Percentiles rank a stretch among this genome's conserved stretches.
These are phyloP conservation scores for Furnarius figulus DNA, from an alignment of 2,113 vertebrate genomes.

Conservation along the genomic window DNA sequence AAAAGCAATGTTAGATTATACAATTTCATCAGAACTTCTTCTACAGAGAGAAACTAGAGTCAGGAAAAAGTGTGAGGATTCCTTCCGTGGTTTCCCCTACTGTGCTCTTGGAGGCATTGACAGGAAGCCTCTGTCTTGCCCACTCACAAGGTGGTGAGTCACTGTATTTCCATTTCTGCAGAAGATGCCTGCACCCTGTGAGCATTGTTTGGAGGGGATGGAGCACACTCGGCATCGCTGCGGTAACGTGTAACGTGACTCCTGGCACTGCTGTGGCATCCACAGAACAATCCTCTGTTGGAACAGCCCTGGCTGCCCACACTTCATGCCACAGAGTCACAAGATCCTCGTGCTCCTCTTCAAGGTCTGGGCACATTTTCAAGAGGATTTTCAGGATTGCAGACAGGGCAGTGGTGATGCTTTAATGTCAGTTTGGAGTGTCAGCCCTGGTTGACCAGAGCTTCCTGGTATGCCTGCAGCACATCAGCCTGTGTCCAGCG, in stretches of 20 bases:
- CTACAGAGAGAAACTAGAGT: neutral
- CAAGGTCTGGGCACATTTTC: neutral
- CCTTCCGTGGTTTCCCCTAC: neutral
- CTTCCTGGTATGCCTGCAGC: rapidly evolving
- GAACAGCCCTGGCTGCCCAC: neutral
- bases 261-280: neutral
- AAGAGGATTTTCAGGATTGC: slow-evolving; percentile 1
- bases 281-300: neutral
- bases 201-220: rapidly evolving
- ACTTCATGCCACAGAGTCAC: neutral
- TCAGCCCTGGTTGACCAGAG: neutral
- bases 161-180: neutral
- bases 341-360: neutral
- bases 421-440: neutral
- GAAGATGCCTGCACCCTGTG: neutral
- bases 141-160: neutral
- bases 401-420: neutral
- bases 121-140: neutral
- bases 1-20: neutral
- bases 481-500: neutral
- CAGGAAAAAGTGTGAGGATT: neutral
- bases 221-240: neutral
- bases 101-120: neutral
- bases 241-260: neutral
- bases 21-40: neutral